These are phyloP conservation scores for Diglossa cyanea DNA, from an alignment of 2,797 vertebrate genomes.

Conservation along the genomic window DNA sequence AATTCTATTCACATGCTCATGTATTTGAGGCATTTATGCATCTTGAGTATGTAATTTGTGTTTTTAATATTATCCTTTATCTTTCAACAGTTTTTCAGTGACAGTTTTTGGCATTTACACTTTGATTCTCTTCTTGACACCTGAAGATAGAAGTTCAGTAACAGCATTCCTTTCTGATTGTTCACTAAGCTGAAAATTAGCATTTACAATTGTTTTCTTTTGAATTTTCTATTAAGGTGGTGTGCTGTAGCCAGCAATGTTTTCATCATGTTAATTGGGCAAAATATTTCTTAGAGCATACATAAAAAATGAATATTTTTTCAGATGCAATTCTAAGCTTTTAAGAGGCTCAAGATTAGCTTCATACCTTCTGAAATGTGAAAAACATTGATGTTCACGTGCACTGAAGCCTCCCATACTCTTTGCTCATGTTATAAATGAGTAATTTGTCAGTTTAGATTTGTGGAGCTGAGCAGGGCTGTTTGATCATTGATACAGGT, in stretches of 20 bases:
- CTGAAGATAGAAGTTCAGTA: background rate
- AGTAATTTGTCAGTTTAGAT: background rate
- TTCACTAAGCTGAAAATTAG: background rate
- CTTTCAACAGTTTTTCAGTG: background rate
- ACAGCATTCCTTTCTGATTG: background rate
- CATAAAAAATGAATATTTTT: background rate
- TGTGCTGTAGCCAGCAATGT: background rate
- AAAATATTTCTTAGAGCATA: background rate
- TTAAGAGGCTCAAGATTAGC: background rate
- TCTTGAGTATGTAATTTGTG: background rate
- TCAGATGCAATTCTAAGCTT: background rate
- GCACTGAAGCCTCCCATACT: background rate
- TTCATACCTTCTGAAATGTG: background rate
- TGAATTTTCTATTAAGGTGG: background rate
- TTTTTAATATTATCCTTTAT: background rate
- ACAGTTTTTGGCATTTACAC: background rate
- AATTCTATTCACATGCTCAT: accelerated
- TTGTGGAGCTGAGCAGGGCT: background rate
- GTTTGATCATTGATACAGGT: background rate
- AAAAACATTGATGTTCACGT: background rate
- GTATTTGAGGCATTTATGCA: background rate
- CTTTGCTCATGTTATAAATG: background rate
- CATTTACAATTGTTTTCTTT: background rate
- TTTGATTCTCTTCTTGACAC: background rate
- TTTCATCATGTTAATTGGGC: background rate